Evolutionary conservation across 2,113 vertebrate genomes (phyloP).

Genomic region (Pyrgilauda ruficollis): DNA sequence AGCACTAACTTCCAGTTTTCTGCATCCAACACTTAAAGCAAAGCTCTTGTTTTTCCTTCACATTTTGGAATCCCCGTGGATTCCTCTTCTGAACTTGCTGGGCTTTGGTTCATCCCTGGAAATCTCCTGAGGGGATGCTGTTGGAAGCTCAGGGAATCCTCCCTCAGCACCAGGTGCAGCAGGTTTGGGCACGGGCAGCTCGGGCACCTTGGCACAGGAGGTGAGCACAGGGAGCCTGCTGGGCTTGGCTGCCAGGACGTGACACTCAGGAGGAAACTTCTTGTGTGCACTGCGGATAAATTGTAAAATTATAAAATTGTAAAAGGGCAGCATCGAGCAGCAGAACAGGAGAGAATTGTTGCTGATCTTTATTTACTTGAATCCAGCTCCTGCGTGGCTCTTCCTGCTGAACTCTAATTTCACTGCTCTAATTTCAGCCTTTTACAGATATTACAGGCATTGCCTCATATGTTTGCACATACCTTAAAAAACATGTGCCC

Average conservation of each 20-base stretch:
- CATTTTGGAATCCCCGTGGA: neutral
- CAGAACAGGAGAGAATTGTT: neutral
- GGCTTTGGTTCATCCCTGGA: neutral
- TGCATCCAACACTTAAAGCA: neutral
- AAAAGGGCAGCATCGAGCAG: neutral
- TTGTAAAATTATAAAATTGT: neutral
- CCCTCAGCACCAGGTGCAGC: neutral
- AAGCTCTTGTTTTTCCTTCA: neutral
- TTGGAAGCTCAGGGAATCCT: neutral
- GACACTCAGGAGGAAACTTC: neutral
- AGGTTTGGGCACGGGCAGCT: neutral
- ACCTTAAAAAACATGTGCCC: neutral
- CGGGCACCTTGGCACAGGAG: neutral
- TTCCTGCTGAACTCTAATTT: neutral
- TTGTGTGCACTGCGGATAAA: neutral
- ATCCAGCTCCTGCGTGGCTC: neutral
- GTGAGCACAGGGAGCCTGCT: neutral
- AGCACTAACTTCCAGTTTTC: neutral
- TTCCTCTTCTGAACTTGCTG: neutral
- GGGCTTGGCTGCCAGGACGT: neutral
- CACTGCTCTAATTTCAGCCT: neutral
- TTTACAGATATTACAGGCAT: neutral
- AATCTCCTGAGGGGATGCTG: rapidly evolving
- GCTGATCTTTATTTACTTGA: neutral
- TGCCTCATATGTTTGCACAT: neutral